A percentile compares a stretch with the other conserved stretches of the same genome.
phyloP scores from a whole-genome alignment of 2,797 vertebrate genomes.

The Fringilla coelebs region DNA sequence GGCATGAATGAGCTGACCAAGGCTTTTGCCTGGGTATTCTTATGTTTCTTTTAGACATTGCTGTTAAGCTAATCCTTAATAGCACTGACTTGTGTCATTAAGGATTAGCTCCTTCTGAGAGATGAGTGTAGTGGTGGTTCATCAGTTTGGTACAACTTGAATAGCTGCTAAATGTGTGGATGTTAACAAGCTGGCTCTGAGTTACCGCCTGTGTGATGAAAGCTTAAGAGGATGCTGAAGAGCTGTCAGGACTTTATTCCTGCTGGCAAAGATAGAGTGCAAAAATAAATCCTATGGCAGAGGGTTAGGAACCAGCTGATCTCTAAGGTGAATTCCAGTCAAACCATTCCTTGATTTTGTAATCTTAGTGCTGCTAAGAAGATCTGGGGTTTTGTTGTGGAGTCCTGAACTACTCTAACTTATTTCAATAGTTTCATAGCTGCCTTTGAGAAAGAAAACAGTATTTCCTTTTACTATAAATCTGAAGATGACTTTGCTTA shows the following conservation, averaged over 20 bases:
- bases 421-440: not conserved
- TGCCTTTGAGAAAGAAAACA: constrained; percentile 10
- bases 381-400: not conserved
- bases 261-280: not conserved
- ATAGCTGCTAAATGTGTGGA: not conserved
- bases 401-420: not conserved
- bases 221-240: not conserved
- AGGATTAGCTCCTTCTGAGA: not conserved
- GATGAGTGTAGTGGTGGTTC: not conserved
- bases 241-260: not conserved
- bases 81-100: not conserved
- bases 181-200: not conserved
- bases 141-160: not conserved
- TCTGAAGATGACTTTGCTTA: constrained; percentile 5
- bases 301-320: not conserved
- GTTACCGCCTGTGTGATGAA: fast-evolving
- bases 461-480: not conserved
- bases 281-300: not conserved
- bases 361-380: not conserved
- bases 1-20: not conserved
- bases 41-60: not conserved
- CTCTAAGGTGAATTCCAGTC: not conserved
- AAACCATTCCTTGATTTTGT: not conserved
- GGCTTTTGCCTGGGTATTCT: not conserved
- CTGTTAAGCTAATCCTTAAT: not conserved